These are phyloP conservation scores for Nesometra sesokonis DNA, from an alignment of 35 echinoderm and acorn worm species.

Conservation along the genomic window DNA sequence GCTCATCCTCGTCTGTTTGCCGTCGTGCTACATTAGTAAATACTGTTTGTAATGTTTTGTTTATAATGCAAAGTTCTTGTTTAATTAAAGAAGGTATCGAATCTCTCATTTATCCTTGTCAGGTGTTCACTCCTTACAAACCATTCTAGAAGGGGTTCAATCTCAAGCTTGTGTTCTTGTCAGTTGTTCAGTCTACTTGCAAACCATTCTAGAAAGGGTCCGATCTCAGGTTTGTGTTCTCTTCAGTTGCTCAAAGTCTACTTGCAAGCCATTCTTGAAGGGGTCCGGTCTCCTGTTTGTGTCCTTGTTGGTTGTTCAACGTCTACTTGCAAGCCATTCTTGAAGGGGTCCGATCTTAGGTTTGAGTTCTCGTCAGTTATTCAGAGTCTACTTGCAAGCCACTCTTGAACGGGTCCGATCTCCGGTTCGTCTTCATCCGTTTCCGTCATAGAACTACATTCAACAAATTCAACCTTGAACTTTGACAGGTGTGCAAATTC, in stretches of 20 bases:
- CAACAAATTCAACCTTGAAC: slow-evolving; percentile 41
- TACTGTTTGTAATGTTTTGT: too few relatives aligned
- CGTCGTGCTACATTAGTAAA: too few relatives aligned
- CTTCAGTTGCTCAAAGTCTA: not conserved
- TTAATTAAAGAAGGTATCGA: too few relatives aligned
- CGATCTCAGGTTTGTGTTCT: too few relatives aligned
- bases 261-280: slow-evolving; percentile 35
- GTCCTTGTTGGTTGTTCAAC: not conserved
- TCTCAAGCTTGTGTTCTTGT: too few relatives aligned
- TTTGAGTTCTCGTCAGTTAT: not conserved
- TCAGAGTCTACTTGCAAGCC: slow-evolving; percentile 3
- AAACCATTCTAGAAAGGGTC: too few relatives aligned
- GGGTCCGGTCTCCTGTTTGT: not conserved
- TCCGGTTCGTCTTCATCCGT: slow-evolving; percentile 19
- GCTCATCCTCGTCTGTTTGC: too few relatives aligned
- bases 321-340: slow-evolving; percentile 21
- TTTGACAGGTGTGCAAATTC: slow-evolving; percentile 67
- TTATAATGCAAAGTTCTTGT: too few relatives aligned
- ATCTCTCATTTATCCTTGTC: too few relatives aligned
- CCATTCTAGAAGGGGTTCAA: too few relatives aligned
- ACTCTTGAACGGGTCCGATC: slow-evolving; percentile 24
- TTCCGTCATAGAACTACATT: slow-evolving; percentile 28
- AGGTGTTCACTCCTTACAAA: too few relatives aligned
- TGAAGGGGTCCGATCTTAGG: slow-evolving; percentile 3
- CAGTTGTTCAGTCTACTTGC: too few relatives aligned